A percentile compares a stretch with the other conserved stretches of the same genome.
Conservation (phyloP, 2,888 invertebrate genomes). For the Cheilosia variabilis region DNA sequence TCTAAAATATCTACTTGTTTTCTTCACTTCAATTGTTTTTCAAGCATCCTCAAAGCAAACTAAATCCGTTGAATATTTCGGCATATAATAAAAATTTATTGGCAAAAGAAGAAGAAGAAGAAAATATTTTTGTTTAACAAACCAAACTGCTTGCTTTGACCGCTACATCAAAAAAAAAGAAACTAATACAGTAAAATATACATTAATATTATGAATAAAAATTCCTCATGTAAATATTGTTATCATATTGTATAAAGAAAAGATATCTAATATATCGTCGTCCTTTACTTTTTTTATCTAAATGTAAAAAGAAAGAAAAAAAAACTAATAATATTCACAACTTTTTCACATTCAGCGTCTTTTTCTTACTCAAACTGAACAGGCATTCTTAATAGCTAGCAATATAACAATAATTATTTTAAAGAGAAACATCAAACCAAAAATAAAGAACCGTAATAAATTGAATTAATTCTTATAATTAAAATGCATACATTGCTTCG, state of each 20-base stretch:
- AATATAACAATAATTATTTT: slow-evolving; percentile 57
- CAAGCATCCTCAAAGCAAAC: not conserved
- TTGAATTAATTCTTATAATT: slow-evolving; percentile 43
- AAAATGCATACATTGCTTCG: slow-evolving; percentile 21
- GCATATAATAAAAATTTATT: slow-evolving; percentile 26
- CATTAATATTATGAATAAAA: slow-evolving; percentile 40
- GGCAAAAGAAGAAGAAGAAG: slow-evolving; percentile 26
- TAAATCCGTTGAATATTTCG: slow-evolving; percentile 3
- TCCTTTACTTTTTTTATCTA: slow-evolving; percentile 73
- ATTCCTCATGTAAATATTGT: slow-evolving; percentile 70
- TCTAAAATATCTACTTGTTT: not conserved
- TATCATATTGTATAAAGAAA: slow-evolving; percentile 65
- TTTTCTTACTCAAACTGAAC: slow-evolving; percentile 65
- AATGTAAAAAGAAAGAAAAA: slow-evolving; percentile 57
- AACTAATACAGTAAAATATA: slow-evolving; percentile 6
- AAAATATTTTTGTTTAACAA: slow-evolving; percentile 23
- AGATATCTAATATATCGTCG: slow-evolving; percentile 66
- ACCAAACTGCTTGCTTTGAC: slow-evolving; percentile 72
- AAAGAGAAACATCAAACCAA: slow-evolving; percentile 19
- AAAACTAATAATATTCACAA: slow-evolving; percentile 58
- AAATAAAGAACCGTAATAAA: slow-evolving; percentile 23
- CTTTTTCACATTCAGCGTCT: slow-evolving; percentile 63
- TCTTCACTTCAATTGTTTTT: slow-evolving; percentile 8
- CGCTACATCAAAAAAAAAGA: slow-evolving; percentile 48
- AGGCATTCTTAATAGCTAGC: slow-evolving; percentile 67